Evolutionary conservation across 2,888 invertebrate species (phyloP).

Genomic region (Melinopterus prodromus): DNA sequence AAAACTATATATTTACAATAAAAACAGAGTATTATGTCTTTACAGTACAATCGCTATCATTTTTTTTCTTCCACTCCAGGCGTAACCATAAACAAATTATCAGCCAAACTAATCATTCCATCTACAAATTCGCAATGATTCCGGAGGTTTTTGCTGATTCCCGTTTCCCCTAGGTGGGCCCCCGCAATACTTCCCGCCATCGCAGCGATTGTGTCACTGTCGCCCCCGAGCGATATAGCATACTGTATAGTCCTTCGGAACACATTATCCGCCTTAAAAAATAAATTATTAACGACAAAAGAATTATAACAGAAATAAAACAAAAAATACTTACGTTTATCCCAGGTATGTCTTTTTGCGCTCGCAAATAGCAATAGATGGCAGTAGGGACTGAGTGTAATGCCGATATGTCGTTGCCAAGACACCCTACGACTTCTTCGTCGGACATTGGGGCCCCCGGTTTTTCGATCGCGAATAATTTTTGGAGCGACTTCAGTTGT

Average conservation of each 20-base stretch:
- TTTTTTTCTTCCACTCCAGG: neutral
- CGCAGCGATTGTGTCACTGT: slow-evolving; percentile 79
- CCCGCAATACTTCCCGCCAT: slow-evolving; percentile 79
- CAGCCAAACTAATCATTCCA: slow-evolving; percentile 64
- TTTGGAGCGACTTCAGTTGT: slow-evolving; percentile 64
- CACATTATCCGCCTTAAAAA: slow-evolving; percentile 64
- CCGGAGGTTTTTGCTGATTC: slow-evolving; percentile 62
- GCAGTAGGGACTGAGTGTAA: slow-evolving; percentile 77
- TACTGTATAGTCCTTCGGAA: slow-evolving; percentile 73
- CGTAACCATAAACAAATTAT: slow-evolving; percentile 56
- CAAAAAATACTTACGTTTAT: slow-evolving; percentile 58
- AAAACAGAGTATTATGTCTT: neutral
- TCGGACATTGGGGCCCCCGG: slow-evolving; percentile 55
- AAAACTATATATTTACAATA: neutral
- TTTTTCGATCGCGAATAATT: slow-evolving; percentile 60
- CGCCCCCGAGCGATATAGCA: slow-evolving; percentile 77
- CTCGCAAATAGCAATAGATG: slow-evolving; percentile 72
- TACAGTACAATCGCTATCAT: neutral
- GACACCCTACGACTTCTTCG: slow-evolving; percentile 62
- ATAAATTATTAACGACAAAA: slow-evolving; percentile 30
- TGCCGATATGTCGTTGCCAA: slow-evolving; percentile 71
- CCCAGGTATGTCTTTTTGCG: slow-evolving; percentile 62
- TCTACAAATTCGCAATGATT: slow-evolving; percentile 68
- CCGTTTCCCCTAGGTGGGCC: slow-evolving; percentile 70
- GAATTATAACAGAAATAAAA: slow-evolving; percentile 18